Percentiles rank a stretch among this genome's conserved stretches.
Evolutionary conservation across 2,113 vertebrate genomes (phyloP).

Genomic region (Pyrgilauda ruficollis): DNA sequence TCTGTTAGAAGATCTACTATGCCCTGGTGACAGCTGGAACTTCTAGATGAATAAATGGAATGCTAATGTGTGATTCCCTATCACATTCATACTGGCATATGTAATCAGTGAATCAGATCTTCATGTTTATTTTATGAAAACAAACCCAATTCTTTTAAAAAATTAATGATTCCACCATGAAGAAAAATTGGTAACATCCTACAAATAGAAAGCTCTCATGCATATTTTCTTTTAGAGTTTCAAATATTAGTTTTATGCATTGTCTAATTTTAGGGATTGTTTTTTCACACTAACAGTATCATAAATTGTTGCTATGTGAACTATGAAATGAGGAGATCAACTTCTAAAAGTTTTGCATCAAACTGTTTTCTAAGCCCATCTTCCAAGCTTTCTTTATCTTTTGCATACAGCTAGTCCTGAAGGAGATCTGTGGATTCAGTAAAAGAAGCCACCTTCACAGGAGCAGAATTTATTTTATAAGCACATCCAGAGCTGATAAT

Average conservation of each 20-base stretch:
- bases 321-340: background rate
- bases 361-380: background rate
- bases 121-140: background rate
- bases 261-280: background rate
- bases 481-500: background rate
- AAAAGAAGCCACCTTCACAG: background rate
- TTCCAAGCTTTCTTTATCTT: background rate
- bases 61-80: background rate
- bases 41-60: background rate
- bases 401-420: background rate
- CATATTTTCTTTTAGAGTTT: background rate
- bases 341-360: background rate
- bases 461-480: background rate
- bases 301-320: background rate
- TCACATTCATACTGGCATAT: background rate
- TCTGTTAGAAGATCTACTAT: background rate
- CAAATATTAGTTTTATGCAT: background rate
- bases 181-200: background rate
- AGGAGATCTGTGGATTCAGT: background rate
- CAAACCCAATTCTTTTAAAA: background rate
- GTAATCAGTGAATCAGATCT: background rate
- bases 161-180: background rate
- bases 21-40: background rate
- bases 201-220: background rate
- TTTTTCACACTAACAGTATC: background rate